Evolutionary conservation across 2,888 invertebrate genomes (phyloP).

Genomic region (Heteromurus nitidus): DNA sequence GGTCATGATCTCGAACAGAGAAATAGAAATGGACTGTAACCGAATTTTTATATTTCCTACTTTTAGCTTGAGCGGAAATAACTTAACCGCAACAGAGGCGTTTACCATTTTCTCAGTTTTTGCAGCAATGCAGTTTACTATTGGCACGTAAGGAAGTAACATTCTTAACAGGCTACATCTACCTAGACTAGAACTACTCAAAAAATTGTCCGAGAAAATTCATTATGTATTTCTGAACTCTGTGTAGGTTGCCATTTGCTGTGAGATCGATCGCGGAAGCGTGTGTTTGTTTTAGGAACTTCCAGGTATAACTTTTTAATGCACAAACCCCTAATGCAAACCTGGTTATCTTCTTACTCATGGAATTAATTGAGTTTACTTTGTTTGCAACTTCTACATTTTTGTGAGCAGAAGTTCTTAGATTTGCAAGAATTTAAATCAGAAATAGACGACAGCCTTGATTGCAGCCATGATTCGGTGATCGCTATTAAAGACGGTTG

Average conservation of each 20-base stretch:
- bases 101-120: slow-evolving; percentile 77
- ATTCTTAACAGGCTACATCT: no score
- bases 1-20: background rate
- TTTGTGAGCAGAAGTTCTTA: slow-evolving; percentile 75
- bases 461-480: slow-evolving; percentile 74
- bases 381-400: slow-evolving; percentile 34
- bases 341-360: no score
- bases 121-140: slow-evolving; percentile 76
- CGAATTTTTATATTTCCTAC: no score
- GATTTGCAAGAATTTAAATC: slow-evolving; percentile 75
- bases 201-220: slow-evolving; percentile 75
- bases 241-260: slow-evolving; percentile 69
- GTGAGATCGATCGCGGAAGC: slow-evolving; percentile 75
- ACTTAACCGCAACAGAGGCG: slow-evolving; percentile 74
- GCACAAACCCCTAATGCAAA: no score
- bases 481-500: slow-evolving; percentile 76
- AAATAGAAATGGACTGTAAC: no score
- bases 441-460: slow-evolving; percentile 67
- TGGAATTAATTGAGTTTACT: no score
- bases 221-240: slow-evolving; percentile 5
- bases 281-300: slow-evolving; percentile 75
- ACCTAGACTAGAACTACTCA: no score
- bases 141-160: slow-evolving; percentile 75
- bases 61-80: slow-evolving; percentile 74
- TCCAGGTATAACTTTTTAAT: no score